These are phyloP conservation scores for Orchesella flavescens DNA, from an alignment of 2,888 invertebrate genomes.

Conservation along the genomic window DNA sequence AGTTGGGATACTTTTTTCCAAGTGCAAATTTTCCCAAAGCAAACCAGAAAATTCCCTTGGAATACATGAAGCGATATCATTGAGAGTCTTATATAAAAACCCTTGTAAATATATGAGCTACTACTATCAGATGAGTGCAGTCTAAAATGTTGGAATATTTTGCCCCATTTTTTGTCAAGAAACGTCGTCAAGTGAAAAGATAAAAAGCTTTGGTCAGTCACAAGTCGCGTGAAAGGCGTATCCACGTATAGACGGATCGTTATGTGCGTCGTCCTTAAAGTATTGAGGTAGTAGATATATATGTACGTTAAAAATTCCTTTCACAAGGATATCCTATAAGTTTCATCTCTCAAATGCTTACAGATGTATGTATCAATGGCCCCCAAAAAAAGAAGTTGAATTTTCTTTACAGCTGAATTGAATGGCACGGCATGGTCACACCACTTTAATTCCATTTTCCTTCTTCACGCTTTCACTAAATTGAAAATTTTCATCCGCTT, in stretches of 20 bases:
- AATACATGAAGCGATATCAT: too few species aligned
- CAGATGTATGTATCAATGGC: conserved; percentile 7
- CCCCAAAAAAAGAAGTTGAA: conserved; percentile 18
- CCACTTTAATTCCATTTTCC: conserved; percentile 64
- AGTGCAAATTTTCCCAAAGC: conserved; percentile 10
- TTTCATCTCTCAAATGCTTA: too few species aligned
- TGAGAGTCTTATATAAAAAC: background rate
- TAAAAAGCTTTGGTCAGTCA: conserved; percentile 56
- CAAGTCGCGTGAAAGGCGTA: conserved; percentile 40
- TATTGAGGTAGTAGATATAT: too few species aligned
- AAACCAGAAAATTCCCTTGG: too few species aligned
- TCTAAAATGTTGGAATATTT: background rate
- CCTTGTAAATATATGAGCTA: background rate
- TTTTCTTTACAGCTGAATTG: conserved; percentile 41
- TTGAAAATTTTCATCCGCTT: conserved; percentile 60
- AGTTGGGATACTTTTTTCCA: conserved; percentile 17
- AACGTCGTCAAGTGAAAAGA: conserved; percentile 57
- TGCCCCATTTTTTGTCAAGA: conserved; percentile 3
- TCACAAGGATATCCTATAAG: too few species aligned
- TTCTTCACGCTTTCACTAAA: conserved; percentile 62
- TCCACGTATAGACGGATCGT: background rate
- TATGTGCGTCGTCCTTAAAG: too few species aligned
- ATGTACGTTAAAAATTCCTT: too few species aligned
- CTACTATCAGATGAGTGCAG: background rate
- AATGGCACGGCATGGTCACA: conserved; percentile 63